These are phyloP conservation scores for Chaenocephalus aceratus DNA, from an alignment of 2,113 vertebrate species.

Conservation along the genomic window DNA sequence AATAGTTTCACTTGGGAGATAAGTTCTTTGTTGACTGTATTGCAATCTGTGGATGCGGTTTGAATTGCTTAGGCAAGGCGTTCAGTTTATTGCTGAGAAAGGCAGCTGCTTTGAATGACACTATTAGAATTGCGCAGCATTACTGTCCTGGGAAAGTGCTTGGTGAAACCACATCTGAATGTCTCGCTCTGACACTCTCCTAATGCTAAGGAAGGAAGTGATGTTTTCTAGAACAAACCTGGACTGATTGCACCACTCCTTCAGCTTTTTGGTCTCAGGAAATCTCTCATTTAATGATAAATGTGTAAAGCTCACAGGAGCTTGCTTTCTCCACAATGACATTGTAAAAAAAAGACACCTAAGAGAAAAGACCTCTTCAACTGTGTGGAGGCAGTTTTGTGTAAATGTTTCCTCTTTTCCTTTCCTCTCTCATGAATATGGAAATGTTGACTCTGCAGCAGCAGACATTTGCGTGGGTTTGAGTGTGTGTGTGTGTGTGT, in stretches of 20 bases:
- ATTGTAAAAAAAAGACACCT: constrained; percentile 72
- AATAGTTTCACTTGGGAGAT: constrained; percentile 74
- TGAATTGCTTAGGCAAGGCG: constrained; percentile 81
- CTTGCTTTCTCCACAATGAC: constrained; percentile 67
- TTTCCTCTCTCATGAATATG: constrained; percentile 72
- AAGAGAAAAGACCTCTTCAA: constrained; percentile 64
- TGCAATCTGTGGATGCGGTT: constrained; percentile 70
- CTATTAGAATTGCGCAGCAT: constrained; percentile 71
- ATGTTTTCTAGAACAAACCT: constrained; percentile 82
- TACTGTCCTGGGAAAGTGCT: constrained; percentile 80
- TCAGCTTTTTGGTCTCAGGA: constrained; percentile 68
- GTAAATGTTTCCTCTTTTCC: constrained; percentile 77
- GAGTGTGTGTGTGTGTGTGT: constrained; percentile 14
- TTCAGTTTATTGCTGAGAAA: constrained; percentile 75
- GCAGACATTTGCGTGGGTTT: constrained; percentile 37
- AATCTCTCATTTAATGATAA: constrained; percentile 71
- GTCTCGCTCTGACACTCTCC: constrained; percentile 72
- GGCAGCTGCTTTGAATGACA: constrained; percentile 79
- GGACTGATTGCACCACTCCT: constrained; percentile 81
- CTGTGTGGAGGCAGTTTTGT: constrained; percentile 69
- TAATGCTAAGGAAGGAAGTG: constrained; percentile 78
- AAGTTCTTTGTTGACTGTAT: constrained; percentile 77
- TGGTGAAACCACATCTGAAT: constrained; percentile 75
- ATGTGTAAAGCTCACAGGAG: constrained; percentile 66
- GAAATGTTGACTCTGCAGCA: constrained; percentile 64